Percentiles rank a stretch among this genome's conserved stretches.
Evolutionary conservation across 1,140 invertebrate genomes (phyloP).

Genomic region (Tachypleus tridentatus): DNA sequence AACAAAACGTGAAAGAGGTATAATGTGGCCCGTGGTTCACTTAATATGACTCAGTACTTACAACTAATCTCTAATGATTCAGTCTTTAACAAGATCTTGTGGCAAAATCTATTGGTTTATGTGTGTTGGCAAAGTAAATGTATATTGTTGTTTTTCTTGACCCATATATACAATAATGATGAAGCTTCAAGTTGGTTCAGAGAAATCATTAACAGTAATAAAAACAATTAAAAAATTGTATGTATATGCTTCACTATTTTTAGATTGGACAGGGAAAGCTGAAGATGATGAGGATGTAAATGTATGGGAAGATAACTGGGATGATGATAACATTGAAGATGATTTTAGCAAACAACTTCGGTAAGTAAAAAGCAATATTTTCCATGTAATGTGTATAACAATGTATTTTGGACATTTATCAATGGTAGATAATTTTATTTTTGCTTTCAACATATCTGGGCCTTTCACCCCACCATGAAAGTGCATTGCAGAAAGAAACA

Average conservation of each 20-base stretch:
- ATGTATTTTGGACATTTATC: conserved; percentile 1
- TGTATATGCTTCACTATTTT: conserved; percentile 23
- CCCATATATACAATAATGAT: conserved; percentile 5
- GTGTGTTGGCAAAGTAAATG: too few species aligned
- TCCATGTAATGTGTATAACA: background rate
- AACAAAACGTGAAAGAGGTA: too few species aligned
- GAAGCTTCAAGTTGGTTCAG: background rate
- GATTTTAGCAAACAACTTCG: conserved; percentile 92
- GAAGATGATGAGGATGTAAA: conserved; percentile 89
- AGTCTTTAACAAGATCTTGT: too few species aligned
- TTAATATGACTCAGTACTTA: too few species aligned
- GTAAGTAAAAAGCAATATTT: conserved; percentile 31
- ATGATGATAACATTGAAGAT: conserved; percentile 96
- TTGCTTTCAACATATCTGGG: background rate
- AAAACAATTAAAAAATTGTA: background rate
- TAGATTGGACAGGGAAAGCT: conserved; percentile 80
- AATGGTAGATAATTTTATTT: conserved; percentile 7
- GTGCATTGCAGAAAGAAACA: background rate
- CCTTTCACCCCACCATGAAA: background rate
- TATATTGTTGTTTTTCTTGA: too few species aligned
- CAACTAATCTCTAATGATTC: too few species aligned
- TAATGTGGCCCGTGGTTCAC: too few species aligned
- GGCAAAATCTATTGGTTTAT: too few species aligned
- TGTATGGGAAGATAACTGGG: conserved; percentile 99
- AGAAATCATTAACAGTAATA: background rate